These are phyloP conservation scores for Hypanus sabinus DNA, from an alignment of 2,113 vertebrate species.

Conservation along the genomic window DNA sequence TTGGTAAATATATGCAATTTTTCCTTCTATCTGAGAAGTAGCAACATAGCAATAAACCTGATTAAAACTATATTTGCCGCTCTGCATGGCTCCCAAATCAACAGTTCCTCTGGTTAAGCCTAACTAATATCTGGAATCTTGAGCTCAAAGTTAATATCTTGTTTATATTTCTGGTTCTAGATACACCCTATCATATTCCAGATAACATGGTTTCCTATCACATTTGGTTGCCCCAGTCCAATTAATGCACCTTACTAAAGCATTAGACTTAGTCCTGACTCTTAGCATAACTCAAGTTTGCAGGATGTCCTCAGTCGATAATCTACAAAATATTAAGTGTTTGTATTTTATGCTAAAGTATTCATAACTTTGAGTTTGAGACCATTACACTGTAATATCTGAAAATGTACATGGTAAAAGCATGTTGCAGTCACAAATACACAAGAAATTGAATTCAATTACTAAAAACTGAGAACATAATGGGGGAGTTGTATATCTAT, in stretches of 20 bases:
- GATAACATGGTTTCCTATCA: no score
- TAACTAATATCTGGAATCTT: not conserved
- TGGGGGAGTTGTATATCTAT: not conserved
- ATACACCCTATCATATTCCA: no score
- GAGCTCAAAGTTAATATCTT: not conserved
- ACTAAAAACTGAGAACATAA: not conserved
- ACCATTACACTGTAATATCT: not conserved
- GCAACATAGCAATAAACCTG: not conserved
- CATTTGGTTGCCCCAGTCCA: not conserved
- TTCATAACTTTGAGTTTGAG: not conserved
- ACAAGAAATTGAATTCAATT: not conserved
- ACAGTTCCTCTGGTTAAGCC: not conserved
- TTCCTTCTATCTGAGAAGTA: not conserved
- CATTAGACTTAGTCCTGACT: not conserved
- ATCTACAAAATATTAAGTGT: not conserved
- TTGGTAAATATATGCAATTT: not conserved
- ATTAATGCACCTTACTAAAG: not conserved
- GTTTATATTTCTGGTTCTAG: not conserved
- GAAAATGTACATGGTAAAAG: not conserved
- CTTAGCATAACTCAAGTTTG: not conserved
- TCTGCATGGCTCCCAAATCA: not conserved
- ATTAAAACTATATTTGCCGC: not conserved
- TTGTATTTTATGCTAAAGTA: not conserved
- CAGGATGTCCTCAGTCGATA: not conserved
- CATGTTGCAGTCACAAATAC: not conserved